Conservation (phyloP, 37 sponge, comb jelly and placozoan genomes). For the Amphimedon queenslandica region DNA sequence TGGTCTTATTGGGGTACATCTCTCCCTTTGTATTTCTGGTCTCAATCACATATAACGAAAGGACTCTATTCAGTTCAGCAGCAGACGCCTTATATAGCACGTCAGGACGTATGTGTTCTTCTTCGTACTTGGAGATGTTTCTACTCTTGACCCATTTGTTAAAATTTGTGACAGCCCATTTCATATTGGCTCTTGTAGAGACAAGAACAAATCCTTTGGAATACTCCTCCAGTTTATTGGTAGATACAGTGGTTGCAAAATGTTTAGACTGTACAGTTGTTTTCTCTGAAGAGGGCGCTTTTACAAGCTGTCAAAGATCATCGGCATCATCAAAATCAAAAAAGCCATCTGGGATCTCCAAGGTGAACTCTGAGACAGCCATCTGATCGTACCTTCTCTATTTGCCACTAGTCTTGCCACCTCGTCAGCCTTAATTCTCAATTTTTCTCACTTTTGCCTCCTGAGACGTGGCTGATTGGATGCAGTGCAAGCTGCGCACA, state of each 20-base stretch:
- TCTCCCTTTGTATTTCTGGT: conserved; percentile 6
- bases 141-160: neutral
- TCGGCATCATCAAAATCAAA: neutral
- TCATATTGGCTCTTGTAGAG: neutral
- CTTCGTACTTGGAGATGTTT: neutral
- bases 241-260: no score
- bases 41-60: conserved; percentile 24
- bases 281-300: no score
- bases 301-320: neutral
- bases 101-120: neutral
- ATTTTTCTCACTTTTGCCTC: no score
- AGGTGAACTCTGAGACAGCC: no score
- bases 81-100: neutral
- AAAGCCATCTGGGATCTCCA: no score
- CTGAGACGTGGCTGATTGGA: neutral
- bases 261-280: no score
- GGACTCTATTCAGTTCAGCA: conserved; percentile 5
- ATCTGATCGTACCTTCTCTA: no score
- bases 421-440: no score
- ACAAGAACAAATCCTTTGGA: neutral
- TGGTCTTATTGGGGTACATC: conserved; percentile 9
- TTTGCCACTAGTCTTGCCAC: no score
- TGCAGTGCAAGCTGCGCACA: no score
- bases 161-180: neutral
- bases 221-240: neutral